Conservation (phyloP, 2,888 invertebrate species). For the Tyria jacobaeae region DNA sequence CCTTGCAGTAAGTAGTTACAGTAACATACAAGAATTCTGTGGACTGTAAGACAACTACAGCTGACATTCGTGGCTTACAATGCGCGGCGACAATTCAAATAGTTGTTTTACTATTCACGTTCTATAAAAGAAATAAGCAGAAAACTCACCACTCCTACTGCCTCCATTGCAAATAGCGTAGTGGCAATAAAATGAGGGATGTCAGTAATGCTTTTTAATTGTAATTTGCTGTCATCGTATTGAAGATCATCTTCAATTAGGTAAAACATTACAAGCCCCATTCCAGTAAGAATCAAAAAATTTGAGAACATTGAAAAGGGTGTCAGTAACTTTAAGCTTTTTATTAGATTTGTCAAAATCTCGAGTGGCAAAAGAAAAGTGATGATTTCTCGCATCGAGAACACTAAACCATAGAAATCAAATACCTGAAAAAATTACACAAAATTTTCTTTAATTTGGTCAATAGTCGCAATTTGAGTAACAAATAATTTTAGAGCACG, state of each 20-base stretch:
- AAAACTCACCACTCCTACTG: slow-evolving; percentile 33
- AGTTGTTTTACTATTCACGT: no score
- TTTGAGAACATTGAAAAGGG: slow-evolving; percentile 15
- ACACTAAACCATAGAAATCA: neutral
- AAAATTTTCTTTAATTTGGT: neutral
- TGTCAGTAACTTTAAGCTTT: slow-evolving; percentile 10
- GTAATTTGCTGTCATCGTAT: neutral
- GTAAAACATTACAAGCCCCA: slow-evolving; percentile 15
- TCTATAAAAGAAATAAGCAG: no score
- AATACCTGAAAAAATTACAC: slow-evolving; percentile 9
- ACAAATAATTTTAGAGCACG: no score
- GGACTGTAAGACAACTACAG: no score
- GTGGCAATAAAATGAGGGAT: slow-evolving; percentile 17
- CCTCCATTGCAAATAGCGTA: slow-evolving; percentile 17
- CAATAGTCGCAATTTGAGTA: no score
- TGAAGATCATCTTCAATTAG: slow-evolving; percentile 16
- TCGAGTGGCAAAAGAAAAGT: slow-evolving; percentile 4
- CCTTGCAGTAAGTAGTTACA: no score
- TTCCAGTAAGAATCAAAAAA: neutral
- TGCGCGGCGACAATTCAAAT: no score
- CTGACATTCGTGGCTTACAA: no score
- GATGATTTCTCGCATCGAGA: slow-evolving; percentile 9
- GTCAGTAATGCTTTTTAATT: neutral
- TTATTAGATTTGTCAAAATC: slow-evolving; percentile 12
- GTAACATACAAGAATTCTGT: no score